phyloP scores from a whole-genome alignment of 1,140 invertebrate species.

The Bradynema listronoti region DNA sequence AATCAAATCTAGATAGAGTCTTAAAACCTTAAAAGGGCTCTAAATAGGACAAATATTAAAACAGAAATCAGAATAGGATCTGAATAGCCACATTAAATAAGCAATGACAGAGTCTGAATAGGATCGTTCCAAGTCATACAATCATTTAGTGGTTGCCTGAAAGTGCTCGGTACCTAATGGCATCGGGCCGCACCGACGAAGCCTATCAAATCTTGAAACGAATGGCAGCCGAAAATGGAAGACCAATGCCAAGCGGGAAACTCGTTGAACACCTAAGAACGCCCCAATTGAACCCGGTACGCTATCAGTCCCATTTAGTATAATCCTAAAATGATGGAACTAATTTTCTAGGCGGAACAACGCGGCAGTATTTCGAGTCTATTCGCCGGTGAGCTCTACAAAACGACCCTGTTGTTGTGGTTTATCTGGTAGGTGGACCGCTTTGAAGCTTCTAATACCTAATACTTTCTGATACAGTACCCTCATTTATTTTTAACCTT shows the following conservation, averaged over 20 bases:
- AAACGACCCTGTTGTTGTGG: conserved; percentile 71
- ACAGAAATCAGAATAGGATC: too few relatives aligned
- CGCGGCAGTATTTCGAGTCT: conserved; percentile 48
- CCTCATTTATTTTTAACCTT: too few relatives aligned
- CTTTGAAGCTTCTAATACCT: too few relatives aligned
- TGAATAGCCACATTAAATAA: too few relatives aligned
- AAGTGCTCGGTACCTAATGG: conserved; percentile 79
- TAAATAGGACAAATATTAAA: too few relatives aligned
- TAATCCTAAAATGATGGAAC: conserved; percentile 11
- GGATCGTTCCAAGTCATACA: too few relatives aligned
- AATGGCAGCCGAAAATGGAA: conserved; percentile 78
- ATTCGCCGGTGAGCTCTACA: conserved; percentile 64
- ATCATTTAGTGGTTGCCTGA: conserved; percentile 86
- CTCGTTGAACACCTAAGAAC: conserved; percentile 72
- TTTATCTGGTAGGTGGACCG: conserved; percentile 82
- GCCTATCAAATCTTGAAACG: conserved; percentile 75
- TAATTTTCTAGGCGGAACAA: conserved; percentile 14
- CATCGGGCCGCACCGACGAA: conserved; percentile 75
- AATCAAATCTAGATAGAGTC: too few relatives aligned
- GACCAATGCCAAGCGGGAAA: conserved; percentile 77
- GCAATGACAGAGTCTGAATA: too few relatives aligned
- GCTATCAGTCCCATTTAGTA: neutral
- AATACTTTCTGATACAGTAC: too few relatives aligned
- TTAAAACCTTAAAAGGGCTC: too few relatives aligned
- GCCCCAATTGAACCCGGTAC: too few relatives aligned